Conservation (phyloP, 2,113 vertebrate species). For the Theristicus caerulescens region DNA sequence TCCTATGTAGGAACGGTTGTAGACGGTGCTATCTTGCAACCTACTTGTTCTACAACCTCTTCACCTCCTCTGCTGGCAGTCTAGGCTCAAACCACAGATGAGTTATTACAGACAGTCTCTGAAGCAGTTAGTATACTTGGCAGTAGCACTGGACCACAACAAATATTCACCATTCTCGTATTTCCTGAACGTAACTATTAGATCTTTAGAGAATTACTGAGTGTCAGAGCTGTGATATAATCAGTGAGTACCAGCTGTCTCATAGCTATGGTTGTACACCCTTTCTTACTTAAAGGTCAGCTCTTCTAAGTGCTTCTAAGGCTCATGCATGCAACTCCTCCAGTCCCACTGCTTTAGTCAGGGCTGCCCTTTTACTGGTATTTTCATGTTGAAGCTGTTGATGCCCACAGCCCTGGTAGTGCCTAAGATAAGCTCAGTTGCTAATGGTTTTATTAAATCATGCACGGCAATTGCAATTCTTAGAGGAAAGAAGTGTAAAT, state of each 20-base stretch:
- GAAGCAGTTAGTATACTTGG: background rate
- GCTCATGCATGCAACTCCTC: rapidly evolving
- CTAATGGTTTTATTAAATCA: background rate
- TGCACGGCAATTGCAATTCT: background rate
- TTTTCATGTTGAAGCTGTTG: background rate
- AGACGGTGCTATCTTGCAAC: background rate
- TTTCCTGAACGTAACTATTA: background rate
- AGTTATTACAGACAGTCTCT: background rate
- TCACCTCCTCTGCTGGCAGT: background rate
- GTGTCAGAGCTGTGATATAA: background rate
- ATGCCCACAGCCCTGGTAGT: background rate
- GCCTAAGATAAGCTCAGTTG: background rate
- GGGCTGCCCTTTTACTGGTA: background rate
- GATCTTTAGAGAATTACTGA: background rate
- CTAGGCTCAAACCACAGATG: background rate
- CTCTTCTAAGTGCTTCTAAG: background rate
- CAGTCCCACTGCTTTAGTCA: background rate
- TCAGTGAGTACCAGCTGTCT: background rate
- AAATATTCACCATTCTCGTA: background rate
- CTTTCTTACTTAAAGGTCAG: background rate
- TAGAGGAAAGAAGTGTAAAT: background rate
- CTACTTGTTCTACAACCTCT: background rate
- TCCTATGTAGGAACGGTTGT: background rate
- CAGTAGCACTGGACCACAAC: background rate
- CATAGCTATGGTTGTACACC: background rate